Base-by-base conservation (phyloP, 1,140 invertebrate species). In the Brachionus angularis region DNA sequence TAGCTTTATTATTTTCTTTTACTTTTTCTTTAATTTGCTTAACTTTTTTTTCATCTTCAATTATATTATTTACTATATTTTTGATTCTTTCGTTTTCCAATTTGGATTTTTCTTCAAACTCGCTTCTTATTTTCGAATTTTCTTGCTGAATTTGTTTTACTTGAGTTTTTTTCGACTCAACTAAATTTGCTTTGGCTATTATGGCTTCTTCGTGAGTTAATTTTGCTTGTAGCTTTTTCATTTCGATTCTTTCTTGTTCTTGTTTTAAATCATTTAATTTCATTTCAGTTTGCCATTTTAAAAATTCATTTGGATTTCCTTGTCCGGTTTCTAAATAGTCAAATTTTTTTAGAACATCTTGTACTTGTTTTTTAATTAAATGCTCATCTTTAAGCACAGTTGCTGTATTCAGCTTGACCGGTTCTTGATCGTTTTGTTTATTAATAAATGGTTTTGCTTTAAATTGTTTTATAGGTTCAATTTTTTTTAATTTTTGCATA, bases 151-250 rank as follows among this genome's bases (percentile, higher is more conserved):
- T 78, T 49, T 75, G 75, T 25, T 75, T 73, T 10, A 79, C 80
- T 67, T 75, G 78, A 44, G 73, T 62, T 69, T 77, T 77, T 67
- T 82, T 82, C 31, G 78, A 77, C 46, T 75, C 61, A 2, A 77
- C 75, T 2, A 80, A 58, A 44, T 78, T 77, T 34, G 80, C 76
- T 71, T 76, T 72, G 8, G 80, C 79, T 53, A 81, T 50, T 34
- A 81, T 80, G n/a, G 80, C 79, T 46, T 82, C 80, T 72, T 82
- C 80, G 67, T 82, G 76, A 69, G 79, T 81, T 39, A 82, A 74
- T 73, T 81, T 80, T 14, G 79, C 80, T 58, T 74, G 75, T 12
- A 82, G 73, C 21, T 79, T 53, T 29, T 78, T 73, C 7, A 76
- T 62, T 72, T 82, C 80, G 34, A 80, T 76, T 8, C 77, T 77